Percentiles rank a stretch among this genome's conserved stretches.
phyloP scores from a whole-genome alignment of 2,888 invertebrate species.

The Ctena decussata region DNA sequence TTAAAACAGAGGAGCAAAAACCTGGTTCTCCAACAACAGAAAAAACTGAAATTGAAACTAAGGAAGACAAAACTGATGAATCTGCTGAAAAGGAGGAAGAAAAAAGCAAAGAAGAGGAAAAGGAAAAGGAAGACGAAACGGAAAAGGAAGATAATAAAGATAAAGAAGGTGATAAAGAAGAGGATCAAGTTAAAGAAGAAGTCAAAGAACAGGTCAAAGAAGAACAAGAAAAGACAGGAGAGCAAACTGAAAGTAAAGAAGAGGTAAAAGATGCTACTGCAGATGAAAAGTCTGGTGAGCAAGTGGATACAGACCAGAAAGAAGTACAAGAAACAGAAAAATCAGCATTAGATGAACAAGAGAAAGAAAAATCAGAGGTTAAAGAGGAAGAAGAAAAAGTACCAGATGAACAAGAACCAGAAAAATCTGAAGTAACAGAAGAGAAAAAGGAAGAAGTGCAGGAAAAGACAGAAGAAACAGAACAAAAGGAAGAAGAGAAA shows the following conservation, averaged over 20 bases:
- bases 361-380: slow-evolving; percentile 19
- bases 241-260: slow-evolving; percentile 30
- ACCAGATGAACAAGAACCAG: slow-evolving; percentile 21
- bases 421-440: slow-evolving; percentile 15
- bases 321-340: slow-evolving; percentile 16
- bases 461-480: slow-evolving; percentile 36
- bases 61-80: slow-evolving; percentile 1
- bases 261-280: slow-evolving; percentile 42
- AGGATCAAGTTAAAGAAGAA: slow-evolving; percentile 33
- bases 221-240: slow-evolving; percentile 24
- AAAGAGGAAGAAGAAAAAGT: slow-evolving; percentile 19
- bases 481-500: slow-evolving; percentile 26
- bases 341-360: slow-evolving; percentile 17
- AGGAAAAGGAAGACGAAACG: slow-evolving; percentile 10
- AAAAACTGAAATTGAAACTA: background rate
- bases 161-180: slow-evolving; percentile 13
- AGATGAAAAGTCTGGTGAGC: slow-evolving; percentile 3
- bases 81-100: background rate
- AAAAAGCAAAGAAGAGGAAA: background rate
- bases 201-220: slow-evolving; percentile 37
- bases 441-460: slow-evolving; percentile 43
- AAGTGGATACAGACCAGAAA: slow-evolving; percentile 7
- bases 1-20: background rate
- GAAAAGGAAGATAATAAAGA: slow-evolving; percentile 21
- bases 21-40: background rate